Percentiles rank a stretch among this genome's conserved stretches.
Evolutionary conservation across 1,140 invertebrate genomes (phyloP).

Genomic region (Neodiprion virginianus): DNA sequence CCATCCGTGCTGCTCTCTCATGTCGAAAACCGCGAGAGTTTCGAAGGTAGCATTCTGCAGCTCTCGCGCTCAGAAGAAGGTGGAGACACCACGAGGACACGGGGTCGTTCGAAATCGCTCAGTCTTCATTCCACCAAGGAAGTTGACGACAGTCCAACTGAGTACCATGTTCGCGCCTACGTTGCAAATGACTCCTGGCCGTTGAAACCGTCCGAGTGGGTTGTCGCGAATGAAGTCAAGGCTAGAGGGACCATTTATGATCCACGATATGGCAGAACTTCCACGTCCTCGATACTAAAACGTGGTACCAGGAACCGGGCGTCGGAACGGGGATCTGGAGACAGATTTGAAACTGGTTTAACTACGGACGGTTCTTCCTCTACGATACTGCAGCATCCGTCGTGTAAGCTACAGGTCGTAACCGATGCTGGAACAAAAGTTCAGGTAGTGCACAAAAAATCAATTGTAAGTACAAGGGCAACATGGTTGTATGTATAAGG

Average conservation of each 20-base stretch:
- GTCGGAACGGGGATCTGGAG: slow-evolving; percentile 18
- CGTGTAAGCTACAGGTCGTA: slow-evolving; percentile 36
- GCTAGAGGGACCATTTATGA: neutral
- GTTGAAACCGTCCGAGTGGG: slow-evolving; percentile 39
- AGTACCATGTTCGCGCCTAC: slow-evolving; percentile 35
- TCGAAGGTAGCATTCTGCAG: neutral
- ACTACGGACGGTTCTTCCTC: neutral
- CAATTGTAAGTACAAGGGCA: too few relatives aligned
- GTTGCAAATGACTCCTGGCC: slow-evolving; percentile 45
- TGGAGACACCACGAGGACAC: neutral
- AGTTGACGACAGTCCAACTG: slow-evolving; percentile 7
- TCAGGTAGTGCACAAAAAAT: neutral
- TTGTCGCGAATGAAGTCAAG: slow-evolving; percentile 26
- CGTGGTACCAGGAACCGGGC: neutral
- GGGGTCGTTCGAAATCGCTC: neutral
- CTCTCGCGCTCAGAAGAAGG: neutral
- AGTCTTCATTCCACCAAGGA: neutral
- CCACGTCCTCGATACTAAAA: neutral
- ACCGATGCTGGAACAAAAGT: slow-evolving; percentile 17
- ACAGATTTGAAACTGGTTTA: neutral
- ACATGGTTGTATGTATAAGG: too few relatives aligned
- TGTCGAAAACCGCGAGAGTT: neutral
- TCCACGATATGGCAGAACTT: neutral
- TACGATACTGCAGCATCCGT: slow-evolving; percentile 21
- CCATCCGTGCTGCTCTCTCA: slow-evolving; percentile 25